Conservation (phyloP, 2,797 vertebrate genomes). For the Oreortyx pictus region DNA sequence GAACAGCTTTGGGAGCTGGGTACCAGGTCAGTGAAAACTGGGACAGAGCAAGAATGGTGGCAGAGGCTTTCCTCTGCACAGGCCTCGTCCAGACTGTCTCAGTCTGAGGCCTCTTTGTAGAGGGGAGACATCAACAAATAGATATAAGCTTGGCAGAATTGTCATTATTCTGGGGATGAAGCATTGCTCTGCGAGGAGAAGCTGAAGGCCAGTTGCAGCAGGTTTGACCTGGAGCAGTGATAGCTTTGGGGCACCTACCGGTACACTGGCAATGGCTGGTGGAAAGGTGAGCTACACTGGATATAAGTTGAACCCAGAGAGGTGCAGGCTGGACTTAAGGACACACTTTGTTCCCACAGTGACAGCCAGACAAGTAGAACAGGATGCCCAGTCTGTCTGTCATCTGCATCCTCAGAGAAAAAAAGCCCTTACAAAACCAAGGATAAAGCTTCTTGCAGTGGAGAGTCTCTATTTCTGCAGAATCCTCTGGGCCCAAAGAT, state of each 20-base stretch:
- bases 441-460: not conserved
- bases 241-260: not conserved
- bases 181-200: not conserved
- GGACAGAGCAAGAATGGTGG: not conserved
- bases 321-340: not conserved
- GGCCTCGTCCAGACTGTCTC: not conserved
- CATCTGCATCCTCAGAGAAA: not conserved
- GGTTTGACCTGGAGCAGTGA: not conserved
- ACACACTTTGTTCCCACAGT: not conserved
- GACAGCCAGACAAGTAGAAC: not conserved
- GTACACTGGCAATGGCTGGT: not conserved
- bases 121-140: not conserved
- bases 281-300: rapidly evolving
- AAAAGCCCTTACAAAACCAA: not conserved
- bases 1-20: not conserved
- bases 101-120: not conserved
- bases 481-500: not conserved
- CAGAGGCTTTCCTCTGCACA: not conserved
- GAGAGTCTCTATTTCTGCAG: not conserved
- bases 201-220: not conserved
- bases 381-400: not conserved
- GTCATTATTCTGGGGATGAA: not conserved
- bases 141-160: not conserved
- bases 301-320: not conserved
- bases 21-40: not conserved